Evolutionary conservation across 2,888 invertebrate genomes (phyloP).

Genomic region (Branchellion lobata): DNA sequence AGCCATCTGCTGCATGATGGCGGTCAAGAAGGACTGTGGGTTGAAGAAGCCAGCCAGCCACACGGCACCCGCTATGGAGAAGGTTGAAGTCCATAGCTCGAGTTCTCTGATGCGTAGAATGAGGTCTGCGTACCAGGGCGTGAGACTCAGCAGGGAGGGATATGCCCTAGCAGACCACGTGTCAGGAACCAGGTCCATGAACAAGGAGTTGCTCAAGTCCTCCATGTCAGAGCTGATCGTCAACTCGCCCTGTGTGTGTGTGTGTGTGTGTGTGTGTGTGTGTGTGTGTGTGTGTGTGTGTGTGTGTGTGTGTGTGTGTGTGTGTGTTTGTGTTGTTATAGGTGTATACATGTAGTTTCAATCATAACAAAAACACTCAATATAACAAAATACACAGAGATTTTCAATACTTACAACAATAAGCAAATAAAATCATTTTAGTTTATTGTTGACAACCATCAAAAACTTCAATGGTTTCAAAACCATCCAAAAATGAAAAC

Average conservation of each 20-base stretch:
- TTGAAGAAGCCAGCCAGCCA: slow-evolving; percentile 97
- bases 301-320: too few relatives aligned
- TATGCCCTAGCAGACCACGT: slow-evolving; percentile 86
- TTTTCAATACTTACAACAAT: too few relatives aligned
- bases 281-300: too few relatives aligned
- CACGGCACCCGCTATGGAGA: slow-evolving; percentile 79
- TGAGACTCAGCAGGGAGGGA: slow-evolving; percentile 82
- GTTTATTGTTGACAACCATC: too few relatives aligned
- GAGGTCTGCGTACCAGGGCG: slow-evolving; percentile 89
- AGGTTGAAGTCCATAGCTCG: slow-evolving; percentile 92
- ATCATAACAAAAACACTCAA: too few relatives aligned
- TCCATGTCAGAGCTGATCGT: slow-evolving; percentile 96
- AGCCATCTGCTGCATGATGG: slow-evolving; percentile 96
- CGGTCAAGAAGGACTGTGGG: slow-evolving; percentile 90
- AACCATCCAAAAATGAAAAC: background rate
- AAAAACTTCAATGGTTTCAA: background rate
- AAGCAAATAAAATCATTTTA: too few relatives aligned
- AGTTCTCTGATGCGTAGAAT: slow-evolving; percentile 73
- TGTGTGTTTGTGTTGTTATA: too few relatives aligned
- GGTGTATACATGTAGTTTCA: too few relatives aligned
- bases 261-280: background rate
- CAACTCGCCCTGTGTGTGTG: slow-evolving; percentile 79
- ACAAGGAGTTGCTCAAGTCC: slow-evolving; percentile 84
- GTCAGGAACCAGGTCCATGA: slow-evolving; percentile 81
- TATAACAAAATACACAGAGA: too few relatives aligned